These are phyloP conservation scores for Camptogramma bilineatum DNA, from an alignment of 2,888 invertebrate species.

Conservation along the genomic window DNA sequence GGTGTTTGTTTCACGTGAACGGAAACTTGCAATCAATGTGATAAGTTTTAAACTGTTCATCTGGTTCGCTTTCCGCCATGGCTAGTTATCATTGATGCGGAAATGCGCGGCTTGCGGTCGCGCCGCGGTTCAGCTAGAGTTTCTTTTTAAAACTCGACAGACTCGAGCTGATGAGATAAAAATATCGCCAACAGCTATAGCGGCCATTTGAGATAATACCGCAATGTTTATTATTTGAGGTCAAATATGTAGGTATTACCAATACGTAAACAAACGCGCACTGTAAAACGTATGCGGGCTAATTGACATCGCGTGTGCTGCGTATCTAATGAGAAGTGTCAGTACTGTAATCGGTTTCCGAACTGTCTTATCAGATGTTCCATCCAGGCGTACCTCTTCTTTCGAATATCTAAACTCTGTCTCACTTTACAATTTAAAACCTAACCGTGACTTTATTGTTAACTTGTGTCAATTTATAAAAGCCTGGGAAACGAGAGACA, in stretches of 20 bases:
- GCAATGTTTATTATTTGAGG: slow-evolving; percentile 49
- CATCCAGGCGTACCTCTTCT: slow-evolving; percentile 30
- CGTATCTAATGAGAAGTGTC: slow-evolving; percentile 53
- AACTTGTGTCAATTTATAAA: slow-evolving; percentile 42
- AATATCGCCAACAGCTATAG: slow-evolving; percentile 17
- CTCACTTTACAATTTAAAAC: slow-evolving; percentile 25
- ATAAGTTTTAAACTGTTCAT: slow-evolving; percentile 28
- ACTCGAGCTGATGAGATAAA: slow-evolving; percentile 12
- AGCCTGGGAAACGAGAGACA: slow-evolving; percentile 44
- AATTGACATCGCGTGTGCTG: slow-evolving; percentile 66
- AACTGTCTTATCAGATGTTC: slow-evolving; percentile 48
- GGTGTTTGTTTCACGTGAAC: slow-evolving; percentile 48
- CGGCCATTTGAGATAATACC: slow-evolving; percentile 32
- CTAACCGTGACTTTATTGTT: slow-evolving; percentile 42
- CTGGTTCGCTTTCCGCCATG: slow-evolving; percentile 52
- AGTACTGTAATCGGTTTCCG: slow-evolving; percentile 54
- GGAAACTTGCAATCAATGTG: slow-evolving; percentile 43
- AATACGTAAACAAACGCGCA: slow-evolving; percentile 59
- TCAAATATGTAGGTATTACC: slow-evolving; percentile 54
- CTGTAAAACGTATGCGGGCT: slow-evolving; percentile 67
- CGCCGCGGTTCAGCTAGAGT: slow-evolving; percentile 49
- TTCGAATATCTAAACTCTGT: slow-evolving; percentile 24
- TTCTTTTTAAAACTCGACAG: slow-evolving; percentile 30
- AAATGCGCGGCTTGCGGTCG: slow-evolving; percentile 63
- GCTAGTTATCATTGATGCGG: slow-evolving; percentile 63